Base-by-base conservation (phyloP, 2,113 vertebrate genomes). In the Thinocorus orbignyianus region DNA sequence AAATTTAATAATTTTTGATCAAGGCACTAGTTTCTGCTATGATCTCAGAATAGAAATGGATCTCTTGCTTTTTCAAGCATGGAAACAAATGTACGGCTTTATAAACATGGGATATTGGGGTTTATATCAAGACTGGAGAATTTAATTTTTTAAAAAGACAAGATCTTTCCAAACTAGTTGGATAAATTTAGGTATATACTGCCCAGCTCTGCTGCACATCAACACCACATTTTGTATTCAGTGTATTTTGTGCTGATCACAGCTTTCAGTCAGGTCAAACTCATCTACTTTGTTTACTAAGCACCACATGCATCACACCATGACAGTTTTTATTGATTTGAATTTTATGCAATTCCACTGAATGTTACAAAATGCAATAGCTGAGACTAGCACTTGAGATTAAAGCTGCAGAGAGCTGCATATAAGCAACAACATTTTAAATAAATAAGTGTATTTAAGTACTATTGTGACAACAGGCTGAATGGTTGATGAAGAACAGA, bases 271-370 rank as follows among this genome's bases (percentile, higher is more conserved):
- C 94, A 90, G 93, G 86, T 95, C 94, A 96, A 23, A 52, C 78
- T 89, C 91, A 70, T 92, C 93, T 90, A 60, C 86, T 90, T 95
- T 96, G 96, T 96, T 97, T 97, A 90, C 83, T 95, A 92, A 97
- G 94, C 90, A 96, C 83, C 79, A 84, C 92, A 93, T 85, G 85
- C 58, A 95, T 94, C 94, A 81, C 73, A 88, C 48, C 51, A 70
- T 70, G 83, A 25, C 87, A 91, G 85, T 81, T 81, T 88, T 91
- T 93, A 96, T 96, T 88, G 95, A 96, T 94, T 86, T 86, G 86
- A 78, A 90, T 91, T 94, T 94, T 51, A 54, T 39, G 70, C 81
- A 69, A 35, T 94, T 97, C 72, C 66, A 88, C 51, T 37, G 88
- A 83, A 87, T 42, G 54, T 41, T 77, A 15, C 81, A 73, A 81